Evolutionary conservation across 2,888 invertebrate genomes (phyloP), one percentile per base, ranked within the genome.

Genomic region (Xestoiulus laeticollis): DNA sequence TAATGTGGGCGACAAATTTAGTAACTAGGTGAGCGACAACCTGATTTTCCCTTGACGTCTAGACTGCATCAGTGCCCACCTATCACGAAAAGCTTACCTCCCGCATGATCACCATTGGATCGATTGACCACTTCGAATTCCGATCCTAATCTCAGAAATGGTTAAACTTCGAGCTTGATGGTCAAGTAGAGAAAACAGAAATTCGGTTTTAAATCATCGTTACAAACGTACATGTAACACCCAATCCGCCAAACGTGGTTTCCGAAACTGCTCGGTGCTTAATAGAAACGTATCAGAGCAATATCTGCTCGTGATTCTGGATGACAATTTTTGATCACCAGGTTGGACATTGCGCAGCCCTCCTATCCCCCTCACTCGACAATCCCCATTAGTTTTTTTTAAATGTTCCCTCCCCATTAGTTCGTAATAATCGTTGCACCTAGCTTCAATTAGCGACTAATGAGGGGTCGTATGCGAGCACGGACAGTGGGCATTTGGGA

Each of bases 1-100:
- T 19, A n/a, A 53, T 4, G 19, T 53, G 53, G 53, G 53, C 53
- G 53, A 5, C 3, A 48, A 12, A 53, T 53, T 53, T 53, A 53
- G 53, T n/a, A 53, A 53, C 19, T 53, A 53, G 53, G 53, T 53
- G 53, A 53, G 53, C 53, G 53, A 53, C 53, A 53, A 53, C 53
- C 53, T 53, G 19, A 53, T 53, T 53, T 16, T 2, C n/a, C n/a
- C 48, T 48, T 10, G 4, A 48, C 19, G 53, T 53, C 53, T 53
- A 53, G 53, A 53, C 53, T 4, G n/a, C 14, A 48, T 12, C 16
- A 2, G 48, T 10, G 10, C 48, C 19, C 19, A 53, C n/a, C 53
- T n/a, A 53, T 5, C 53, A 38, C 19, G 53, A 53, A 53, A 53
- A 1, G 19, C 53, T 53, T 53, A 53, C 53, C 53, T 53, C 53